A percentile compares a stretch with the other conserved stretches of the same genome.
These are phyloP conservation scores for Cassiopea andromeda DNA, from an alignment of 30 jellyfish, hydroid and myxozoan species.

Conservation along the genomic window DNA sequence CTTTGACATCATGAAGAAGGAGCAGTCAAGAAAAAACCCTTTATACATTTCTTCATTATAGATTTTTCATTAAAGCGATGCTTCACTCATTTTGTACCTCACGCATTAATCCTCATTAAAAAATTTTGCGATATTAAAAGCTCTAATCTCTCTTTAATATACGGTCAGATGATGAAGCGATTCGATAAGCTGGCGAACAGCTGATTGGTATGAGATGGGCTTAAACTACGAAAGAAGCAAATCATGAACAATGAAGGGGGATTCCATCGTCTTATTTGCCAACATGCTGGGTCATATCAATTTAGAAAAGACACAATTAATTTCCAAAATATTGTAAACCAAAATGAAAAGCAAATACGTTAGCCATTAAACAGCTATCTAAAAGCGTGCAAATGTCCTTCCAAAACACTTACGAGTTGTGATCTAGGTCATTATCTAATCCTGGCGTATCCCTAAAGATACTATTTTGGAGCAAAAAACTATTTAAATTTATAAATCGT, in stretches of 20 bases:
- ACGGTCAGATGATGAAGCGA: not conserved
- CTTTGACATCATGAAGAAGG: too few species aligned
- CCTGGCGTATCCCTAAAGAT: slow-evolving; percentile 1
- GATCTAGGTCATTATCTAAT: slow-evolving; percentile 13
- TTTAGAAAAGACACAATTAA: slow-evolving; percentile 28
- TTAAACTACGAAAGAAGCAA: not conserved
- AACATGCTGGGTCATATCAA: slow-evolving; percentile 43
- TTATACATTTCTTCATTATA: too few species aligned
- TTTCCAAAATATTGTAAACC: slow-evolving; percentile 26
- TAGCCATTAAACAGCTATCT: slow-evolving; percentile 15
- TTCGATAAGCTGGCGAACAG: not conserved
- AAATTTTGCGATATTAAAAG: not conserved
- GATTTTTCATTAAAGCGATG: too few species aligned
- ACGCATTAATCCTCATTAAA: not conserved
- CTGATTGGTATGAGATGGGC: not conserved
- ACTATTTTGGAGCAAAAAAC: too few species aligned
- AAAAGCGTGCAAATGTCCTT: not conserved
- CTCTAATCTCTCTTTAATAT: not conserved
- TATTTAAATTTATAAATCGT: too few species aligned
- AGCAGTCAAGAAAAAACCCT: too few species aligned
- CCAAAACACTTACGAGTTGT: not conserved
- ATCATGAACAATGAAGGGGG: not conserved
- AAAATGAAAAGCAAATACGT: slow-evolving; percentile 20
- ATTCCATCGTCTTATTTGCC: slow-evolving; percentile 14
- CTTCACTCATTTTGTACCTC: too few species aligned